Base-by-base conservation (phyloP, 2,797 vertebrate genomes). In the Ceyx erithaca region DNA sequence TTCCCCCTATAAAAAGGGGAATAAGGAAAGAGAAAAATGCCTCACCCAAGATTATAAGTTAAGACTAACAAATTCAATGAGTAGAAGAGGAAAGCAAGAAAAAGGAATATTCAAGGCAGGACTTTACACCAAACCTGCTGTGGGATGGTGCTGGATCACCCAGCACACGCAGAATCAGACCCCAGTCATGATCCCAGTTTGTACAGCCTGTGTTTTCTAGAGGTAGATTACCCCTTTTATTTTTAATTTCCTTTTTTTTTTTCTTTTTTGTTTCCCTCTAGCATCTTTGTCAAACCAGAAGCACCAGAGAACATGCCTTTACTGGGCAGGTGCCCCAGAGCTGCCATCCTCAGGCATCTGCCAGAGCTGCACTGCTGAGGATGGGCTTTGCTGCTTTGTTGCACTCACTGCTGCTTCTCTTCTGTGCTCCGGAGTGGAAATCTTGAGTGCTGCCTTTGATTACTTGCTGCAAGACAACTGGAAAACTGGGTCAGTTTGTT, bases 171-270 rank as follows among this genome's bases (percentile, higher is more conserved):
- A 25, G 25, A 26, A 14, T 49, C 48, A 49, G 48, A 37, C 7
- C 48, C 48, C 48, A 49, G 48, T 22, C 10, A 31, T 5, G 10
- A 83, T 8, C 41, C 18, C 48, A 28, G 4, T 48, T 70, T 80
- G 6, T 59, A 79, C 20, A 21, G 10, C 48, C 25, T 10, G 6
- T 0, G 30, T 41, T 75, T 61, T 87, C 40, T 37, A 70, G 85
- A 76, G 20, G 61, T 16, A 13, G 43, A 12, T 6, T 18, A 3
- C 0, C 0, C 11, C 1, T 30, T 12, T 30, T 7, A 33, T n/a
- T 51, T 11, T 8, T 6, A 4, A 1, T 20, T 7, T 9, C 11
- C 22, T 2, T 16, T 23, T 7, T 1, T 6, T 37, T 14, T 15
- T 63, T 3, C 8, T 64, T 63, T 61, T 62, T 23, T 21, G 22